These are phyloP conservation scores for Pomatorhinus ruficollis DNA, from an alignment of 2,113 vertebrate genomes.

Conservation along the genomic window DNA sequence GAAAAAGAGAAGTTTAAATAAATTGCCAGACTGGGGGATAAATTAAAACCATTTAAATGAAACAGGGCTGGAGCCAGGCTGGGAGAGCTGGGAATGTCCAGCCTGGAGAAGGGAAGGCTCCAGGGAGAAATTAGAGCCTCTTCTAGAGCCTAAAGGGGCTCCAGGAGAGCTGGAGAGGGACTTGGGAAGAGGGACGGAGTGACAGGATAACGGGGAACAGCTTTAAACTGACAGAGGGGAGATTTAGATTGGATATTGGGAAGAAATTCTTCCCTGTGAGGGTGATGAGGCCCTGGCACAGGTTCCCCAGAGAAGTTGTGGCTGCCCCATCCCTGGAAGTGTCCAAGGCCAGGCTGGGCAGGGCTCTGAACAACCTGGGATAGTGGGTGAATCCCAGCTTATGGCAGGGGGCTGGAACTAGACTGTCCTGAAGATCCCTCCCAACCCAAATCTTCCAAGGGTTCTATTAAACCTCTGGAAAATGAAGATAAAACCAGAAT, in stretches of 20 bases:
- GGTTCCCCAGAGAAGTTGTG: not conserved
- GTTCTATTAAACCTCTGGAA: not conserved
- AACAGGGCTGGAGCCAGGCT: not conserved
- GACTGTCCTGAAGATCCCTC: accelerated
- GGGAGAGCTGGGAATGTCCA: not conserved
- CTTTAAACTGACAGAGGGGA: not conserved
- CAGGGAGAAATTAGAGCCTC: not conserved
- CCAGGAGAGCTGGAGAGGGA: not conserved
- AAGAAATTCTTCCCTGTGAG: not conserved
- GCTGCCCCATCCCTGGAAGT: not conserved
- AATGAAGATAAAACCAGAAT: not conserved
- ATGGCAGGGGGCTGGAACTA: not conserved
- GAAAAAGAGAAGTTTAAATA: not conserved
- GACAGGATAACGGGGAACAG: accelerated
- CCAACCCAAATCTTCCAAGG: not conserved
- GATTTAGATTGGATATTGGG: no score
- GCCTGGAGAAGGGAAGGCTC: not conserved
- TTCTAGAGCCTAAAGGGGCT: not conserved
- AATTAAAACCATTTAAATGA: not conserved
- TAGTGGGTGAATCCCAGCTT: not conserved
- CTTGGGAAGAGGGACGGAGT: accelerated
- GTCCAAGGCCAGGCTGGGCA: not conserved
- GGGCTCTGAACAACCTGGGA: not conserved
- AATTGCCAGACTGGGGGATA: not conserved
- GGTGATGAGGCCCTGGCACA: not conserved